These are phyloP conservation scores for Zingel zingel DNA, from an alignment of 2,113 vertebrate species.

Conservation along the genomic window DNA sequence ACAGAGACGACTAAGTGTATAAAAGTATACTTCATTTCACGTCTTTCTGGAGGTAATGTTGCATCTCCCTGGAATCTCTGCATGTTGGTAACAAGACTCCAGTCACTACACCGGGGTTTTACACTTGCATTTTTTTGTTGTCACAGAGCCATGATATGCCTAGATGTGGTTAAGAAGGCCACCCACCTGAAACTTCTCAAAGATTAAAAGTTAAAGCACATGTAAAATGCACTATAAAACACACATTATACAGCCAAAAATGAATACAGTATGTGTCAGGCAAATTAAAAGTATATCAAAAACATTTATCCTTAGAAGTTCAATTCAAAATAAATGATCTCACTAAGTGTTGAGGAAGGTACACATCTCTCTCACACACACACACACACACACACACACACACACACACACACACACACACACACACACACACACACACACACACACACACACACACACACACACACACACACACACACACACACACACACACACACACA, in stretches of 20 bases:
- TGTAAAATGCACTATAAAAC: background rate
- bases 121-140: background rate
- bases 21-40: background rate
- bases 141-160: background rate
- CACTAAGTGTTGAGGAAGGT: constrained; percentile 31
- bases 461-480: too few species aligned
- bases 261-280: background rate
- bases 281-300: background rate
- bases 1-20: background rate
- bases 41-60: background rate
- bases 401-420: too few species aligned
- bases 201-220: background rate
- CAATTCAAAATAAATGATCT: constrained; percentile 24
- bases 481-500: too few species aligned
- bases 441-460: too few species aligned
- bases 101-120: background rate
- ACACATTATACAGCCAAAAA: background rate
- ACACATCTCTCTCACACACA: background rate
- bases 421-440: too few species aligned
- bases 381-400: too few species aligned
- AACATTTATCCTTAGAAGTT: background rate
- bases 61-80: background rate
- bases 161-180: background rate
- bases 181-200: background rate
- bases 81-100: background rate